phyloP scores from a whole-genome alignment of 2,113 vertebrate genomes.

The Callospermophilus lateralis region DNA sequence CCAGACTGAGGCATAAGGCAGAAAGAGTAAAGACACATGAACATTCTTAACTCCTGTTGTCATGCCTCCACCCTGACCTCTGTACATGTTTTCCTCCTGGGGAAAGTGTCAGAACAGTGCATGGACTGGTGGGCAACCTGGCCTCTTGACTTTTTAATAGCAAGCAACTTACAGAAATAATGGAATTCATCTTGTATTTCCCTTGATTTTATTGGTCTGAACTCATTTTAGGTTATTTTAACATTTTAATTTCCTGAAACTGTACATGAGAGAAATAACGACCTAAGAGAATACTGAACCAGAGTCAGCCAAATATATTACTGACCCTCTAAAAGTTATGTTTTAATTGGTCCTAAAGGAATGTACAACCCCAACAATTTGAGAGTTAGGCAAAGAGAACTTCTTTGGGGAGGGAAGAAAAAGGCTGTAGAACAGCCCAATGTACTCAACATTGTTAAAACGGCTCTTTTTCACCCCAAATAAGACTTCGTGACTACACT shows the following conservation, averaged over 20 bases:
- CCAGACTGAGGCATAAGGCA: constrained; percentile 71
- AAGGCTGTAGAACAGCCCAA: constrained; percentile 76
- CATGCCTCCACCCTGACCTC: constrained; percentile 53
- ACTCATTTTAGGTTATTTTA: constrained; percentile 75
- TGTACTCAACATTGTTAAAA: constrained; percentile 78
- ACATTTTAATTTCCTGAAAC: constrained; percentile 78
- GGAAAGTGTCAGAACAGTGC: constrained; percentile 67
- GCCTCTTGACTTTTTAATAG: constrained; percentile 73
- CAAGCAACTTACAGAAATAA: constrained; percentile 79
- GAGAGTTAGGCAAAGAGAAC: constrained; percentile 77
- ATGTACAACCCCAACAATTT: constrained; percentile 80
- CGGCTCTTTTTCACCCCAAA: constrained; percentile 79
- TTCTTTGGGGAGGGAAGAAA: constrained; percentile 74
- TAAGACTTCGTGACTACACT: constrained; percentile 79
- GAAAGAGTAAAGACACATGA: constrained; percentile 64
- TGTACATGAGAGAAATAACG: constrained; percentile 79
- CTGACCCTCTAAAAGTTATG: constrained; percentile 73
- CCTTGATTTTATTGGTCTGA: constrained; percentile 83
- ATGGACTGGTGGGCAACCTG: constrained; percentile 64
- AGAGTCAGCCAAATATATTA: constrained; percentile 73
- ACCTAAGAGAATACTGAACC: constrained; percentile 83
- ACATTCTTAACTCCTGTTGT: constrained; percentile 44
- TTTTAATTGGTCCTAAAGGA: constrained; percentile 85
- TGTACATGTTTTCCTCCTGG: constrained; percentile 53
- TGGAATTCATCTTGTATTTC: constrained; percentile 75